Evolutionary conservation across 2,888 invertebrate species (phyloP), one percentile per base, ranked within the genome.

Genomic region (Acrobasis consociella): DNA sequence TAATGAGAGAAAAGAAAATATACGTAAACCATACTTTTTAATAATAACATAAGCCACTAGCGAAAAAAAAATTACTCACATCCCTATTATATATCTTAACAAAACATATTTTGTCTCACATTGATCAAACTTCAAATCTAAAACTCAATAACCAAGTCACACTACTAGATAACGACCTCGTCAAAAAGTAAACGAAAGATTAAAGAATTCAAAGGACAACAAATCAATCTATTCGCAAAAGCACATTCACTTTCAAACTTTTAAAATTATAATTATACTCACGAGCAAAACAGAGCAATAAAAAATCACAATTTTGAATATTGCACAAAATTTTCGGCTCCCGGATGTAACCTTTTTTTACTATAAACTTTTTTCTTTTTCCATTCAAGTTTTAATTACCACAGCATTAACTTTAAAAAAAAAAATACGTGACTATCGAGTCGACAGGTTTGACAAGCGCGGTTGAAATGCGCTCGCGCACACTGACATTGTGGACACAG

Each of bases 381-480:
- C n/a, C 17, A 53, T 61, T 56, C 7, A 22, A 46, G 22, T 46
- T 42, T 49, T 46, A 56, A 46, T 62, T 38, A 37, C 13, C 49
- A 62, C 49, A 38, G 38, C 38, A 60, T 37, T 60, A 49, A 52
- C 31, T 52, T 53, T 49, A 17, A 38, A 55, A 62, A 56, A 62
- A 56, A 52, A 71, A 67, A 74, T 68, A 72, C 71, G 79, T 76
- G 80, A 69, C 77, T 72, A 76, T 71, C 73, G 72, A 73, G 72
- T 73, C 72, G 72, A 67, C 64, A 70, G 71, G 77, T 74, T 72
- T 77, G 78, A 85, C 85, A 85, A 77, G 66, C 67, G 65, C 13
- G 70, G 66, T 64, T 10, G 50, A 71, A 64, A 71, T 73, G 78
- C 82, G 80, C 77, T 64, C 65, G 73, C 83, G 81, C 82, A 77